These are phyloP conservation scores for Sebastes paucispinis DNA, from an alignment of 2,797 vertebrate species.

Conservation along the genomic window DNA sequence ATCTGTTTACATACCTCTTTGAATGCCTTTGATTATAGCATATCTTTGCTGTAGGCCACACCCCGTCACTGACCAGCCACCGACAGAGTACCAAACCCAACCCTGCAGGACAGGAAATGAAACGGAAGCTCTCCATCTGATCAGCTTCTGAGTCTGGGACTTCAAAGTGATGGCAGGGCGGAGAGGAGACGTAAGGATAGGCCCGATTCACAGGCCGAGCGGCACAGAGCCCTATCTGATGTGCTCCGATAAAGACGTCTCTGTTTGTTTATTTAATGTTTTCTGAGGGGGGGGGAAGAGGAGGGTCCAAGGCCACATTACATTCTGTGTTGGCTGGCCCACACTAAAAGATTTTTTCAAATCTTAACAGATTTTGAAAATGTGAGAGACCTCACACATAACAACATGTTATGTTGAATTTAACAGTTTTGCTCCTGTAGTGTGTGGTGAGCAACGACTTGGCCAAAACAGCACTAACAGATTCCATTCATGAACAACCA, in stretches of 20 bases:
- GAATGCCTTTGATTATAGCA: slow-evolving; percentile 80
- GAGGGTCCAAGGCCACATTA: slow-evolving; percentile 23
- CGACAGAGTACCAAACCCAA: slow-evolving; percentile 64
- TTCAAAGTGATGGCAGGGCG: slow-evolving; percentile 79
- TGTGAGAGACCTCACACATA: too few species aligned
- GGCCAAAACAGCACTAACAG: too few species aligned
- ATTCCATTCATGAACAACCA: too few species aligned
- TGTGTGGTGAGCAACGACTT: too few species aligned
- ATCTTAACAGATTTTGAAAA: too few species aligned
- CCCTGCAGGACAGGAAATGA: slow-evolving; percentile 79
- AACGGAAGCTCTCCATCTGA: slow-evolving; percentile 81
- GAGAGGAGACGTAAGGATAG: slow-evolving; percentile 71
- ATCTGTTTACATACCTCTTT: slow-evolving; percentile 80
- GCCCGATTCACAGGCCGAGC: slow-evolving; percentile 56
- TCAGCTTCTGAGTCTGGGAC: slow-evolving; percentile 74
- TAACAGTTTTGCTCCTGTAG: too few species aligned
- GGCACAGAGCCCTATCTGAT: slow-evolving; percentile 67
- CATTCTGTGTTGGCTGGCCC: slow-evolving; percentile 29
- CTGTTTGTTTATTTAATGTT: slow-evolving; percentile 50
- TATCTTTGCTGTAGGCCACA: slow-evolving; percentile 77
- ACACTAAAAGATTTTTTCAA: too few species aligned
- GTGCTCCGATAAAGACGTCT: slow-evolving; percentile 69
- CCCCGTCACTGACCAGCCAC: slow-evolving; percentile 67
- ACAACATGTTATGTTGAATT: too few species aligned
- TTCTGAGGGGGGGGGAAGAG: background rate